These are phyloP conservation scores for Melanotaenia duboulayi DNA, from an alignment of 2,113 vertebrate genomes.

Conservation along the genomic window DNA sequence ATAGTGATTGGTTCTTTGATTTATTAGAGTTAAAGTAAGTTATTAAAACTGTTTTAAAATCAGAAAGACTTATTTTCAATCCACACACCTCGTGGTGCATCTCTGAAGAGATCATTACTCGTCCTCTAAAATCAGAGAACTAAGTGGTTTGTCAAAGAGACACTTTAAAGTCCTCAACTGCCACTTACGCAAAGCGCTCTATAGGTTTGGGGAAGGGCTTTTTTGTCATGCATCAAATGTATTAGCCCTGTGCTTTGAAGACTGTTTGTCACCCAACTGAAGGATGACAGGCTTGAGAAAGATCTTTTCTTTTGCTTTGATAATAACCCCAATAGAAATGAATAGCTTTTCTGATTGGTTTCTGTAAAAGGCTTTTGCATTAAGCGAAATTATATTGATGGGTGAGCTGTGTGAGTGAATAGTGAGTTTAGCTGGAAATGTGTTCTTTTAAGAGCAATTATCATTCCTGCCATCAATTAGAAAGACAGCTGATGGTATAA, in stretches of 20 bases:
- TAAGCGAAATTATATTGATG: constrained; percentile 16
- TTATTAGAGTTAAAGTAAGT: constrained; percentile 51
- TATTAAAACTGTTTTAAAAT: constrained; percentile 60
- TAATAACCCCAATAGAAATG: constrained; percentile 43
- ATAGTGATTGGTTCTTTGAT: constrained; percentile 61
- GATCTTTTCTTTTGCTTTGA: constrained; percentile 45
- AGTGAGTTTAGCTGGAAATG: constrained; percentile 31
- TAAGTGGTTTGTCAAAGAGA: constrained; percentile 74
- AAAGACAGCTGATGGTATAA: constrained; percentile 52
- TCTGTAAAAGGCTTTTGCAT: constrained; percentile 24
- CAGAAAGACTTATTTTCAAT: constrained; percentile 51
- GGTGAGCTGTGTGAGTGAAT: constrained; percentile 14
- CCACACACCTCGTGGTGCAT: constrained; percentile 10
- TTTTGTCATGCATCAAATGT: constrained; percentile 61
- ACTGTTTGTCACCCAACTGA: constrained; percentile 58
- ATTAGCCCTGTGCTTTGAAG: constrained; percentile 65
- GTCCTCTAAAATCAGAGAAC: constrained; percentile 63
- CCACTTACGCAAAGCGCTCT: constrained; percentile 52
- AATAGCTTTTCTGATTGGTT: constrained; percentile 39
- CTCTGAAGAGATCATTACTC: constrained; percentile 60
- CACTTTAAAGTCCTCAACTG: constrained; percentile 57
- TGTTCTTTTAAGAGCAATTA: constrained; percentile 60
- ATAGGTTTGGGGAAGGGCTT: constrained; percentile 63
- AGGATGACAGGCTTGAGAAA: constrained; percentile 58
- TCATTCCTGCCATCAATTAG: constrained; percentile 57